Conservation (phyloP, 2,113 vertebrate species). For the Ia io region DNA sequence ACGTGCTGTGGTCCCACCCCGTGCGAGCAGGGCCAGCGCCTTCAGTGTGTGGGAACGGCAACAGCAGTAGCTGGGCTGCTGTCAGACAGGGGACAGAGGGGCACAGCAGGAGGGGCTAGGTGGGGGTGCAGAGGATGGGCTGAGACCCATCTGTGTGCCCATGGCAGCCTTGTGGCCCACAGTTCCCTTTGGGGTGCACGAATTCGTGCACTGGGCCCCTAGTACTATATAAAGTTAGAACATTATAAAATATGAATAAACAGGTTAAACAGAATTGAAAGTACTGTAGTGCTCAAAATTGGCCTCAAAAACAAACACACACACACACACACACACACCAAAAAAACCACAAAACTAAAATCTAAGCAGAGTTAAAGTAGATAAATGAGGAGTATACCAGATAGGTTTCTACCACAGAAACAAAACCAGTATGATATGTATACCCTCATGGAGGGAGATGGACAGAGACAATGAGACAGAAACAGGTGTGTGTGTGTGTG, state of each 20-base stretch:
- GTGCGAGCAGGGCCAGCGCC: no score
- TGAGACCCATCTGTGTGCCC: no score
- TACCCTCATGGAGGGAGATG: background rate
- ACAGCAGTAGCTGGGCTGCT: no score
- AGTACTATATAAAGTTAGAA: background rate
- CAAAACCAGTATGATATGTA: background rate
- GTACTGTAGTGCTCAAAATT: background rate
- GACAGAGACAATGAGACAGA: background rate
- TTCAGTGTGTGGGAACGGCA: fast-evolving
- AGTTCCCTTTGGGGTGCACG: no score
- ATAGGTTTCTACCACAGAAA: background rate
- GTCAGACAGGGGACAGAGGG: no score
- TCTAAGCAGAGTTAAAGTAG: background rate
- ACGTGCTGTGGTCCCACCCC: no score
- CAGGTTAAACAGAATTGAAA: background rate
- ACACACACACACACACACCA: no score
- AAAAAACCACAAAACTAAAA: background rate
- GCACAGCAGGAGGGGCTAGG: no score
- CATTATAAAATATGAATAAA: background rate
- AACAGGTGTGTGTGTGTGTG: background rate
- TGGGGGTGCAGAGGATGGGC: no score
- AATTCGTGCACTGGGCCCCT: no score
- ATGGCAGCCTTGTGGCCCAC: no score
- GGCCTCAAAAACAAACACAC: background rate
- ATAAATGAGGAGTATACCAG: background rate